A percentile compares a stretch with the other conserved stretches of the same genome.
These are phyloP conservation scores for Eristalinus sepulchralis DNA, from an alignment of 2,888 invertebrate genomes.

Conservation along the genomic window DNA sequence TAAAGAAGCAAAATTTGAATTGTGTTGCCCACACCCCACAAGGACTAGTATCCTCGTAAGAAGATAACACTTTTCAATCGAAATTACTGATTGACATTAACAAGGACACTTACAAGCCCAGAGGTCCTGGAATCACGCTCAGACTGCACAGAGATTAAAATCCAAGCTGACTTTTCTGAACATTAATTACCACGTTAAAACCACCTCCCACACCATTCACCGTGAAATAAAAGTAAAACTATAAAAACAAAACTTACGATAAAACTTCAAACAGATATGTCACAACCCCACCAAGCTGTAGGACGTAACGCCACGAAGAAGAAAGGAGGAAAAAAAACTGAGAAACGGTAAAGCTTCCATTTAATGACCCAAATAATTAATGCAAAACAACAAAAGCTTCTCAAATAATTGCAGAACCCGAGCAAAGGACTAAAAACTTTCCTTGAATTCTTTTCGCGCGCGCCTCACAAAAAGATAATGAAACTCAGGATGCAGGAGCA, in stretches of 20 bases:
- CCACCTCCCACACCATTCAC: background rate
- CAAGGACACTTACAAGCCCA: background rate
- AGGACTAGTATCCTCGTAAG: too few relatives aligned
- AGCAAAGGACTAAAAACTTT: conserved; percentile 56
- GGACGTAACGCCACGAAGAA: background rate
- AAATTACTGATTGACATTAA: background rate
- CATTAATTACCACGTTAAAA: conserved; percentile 2
- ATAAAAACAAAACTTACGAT: conserved; percentile 46
- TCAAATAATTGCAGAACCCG: conserved; percentile 57
- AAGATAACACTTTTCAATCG: too few relatives aligned
- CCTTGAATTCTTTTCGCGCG: conserved; percentile 40
- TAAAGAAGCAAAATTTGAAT: too few relatives aligned
- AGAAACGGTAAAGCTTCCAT: background rate
- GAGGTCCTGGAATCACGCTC: background rate
- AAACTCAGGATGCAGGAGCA: conserved; percentile 16
- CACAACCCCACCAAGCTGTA: background rate
- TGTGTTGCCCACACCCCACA: too few relatives aligned
- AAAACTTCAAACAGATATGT: conserved; percentile 59
- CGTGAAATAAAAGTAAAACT: conserved; percentile 4
- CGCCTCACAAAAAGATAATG: conserved; percentile 25
- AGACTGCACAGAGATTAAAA: background rate
- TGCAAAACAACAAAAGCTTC: conserved; percentile 66
- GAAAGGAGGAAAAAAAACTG: background rate
- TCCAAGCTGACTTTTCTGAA: background rate
- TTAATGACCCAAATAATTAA: conserved; percentile 70